Conservation (phyloP, 2,113 vertebrate species). For the Petroica traversi region DNA sequence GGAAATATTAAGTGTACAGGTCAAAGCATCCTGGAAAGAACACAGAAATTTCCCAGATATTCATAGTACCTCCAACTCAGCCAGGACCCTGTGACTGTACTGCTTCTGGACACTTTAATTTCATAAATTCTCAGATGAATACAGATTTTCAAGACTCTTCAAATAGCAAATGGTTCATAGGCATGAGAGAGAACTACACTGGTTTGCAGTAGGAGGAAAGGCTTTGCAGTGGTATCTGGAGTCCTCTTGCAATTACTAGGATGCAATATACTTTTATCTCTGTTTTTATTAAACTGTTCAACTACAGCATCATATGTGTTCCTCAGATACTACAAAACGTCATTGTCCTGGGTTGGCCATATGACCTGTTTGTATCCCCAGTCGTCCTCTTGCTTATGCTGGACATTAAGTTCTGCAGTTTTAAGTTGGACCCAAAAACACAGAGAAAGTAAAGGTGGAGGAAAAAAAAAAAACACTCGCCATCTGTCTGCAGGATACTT, state of each 20-base stretch:
- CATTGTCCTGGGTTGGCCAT: too few species aligned
- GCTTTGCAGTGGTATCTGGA: not conserved
- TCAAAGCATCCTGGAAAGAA: not conserved
- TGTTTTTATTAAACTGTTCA: not conserved
- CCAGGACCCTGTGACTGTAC: not conserved
- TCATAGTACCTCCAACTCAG: not conserved
- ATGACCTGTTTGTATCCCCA: too few species aligned
- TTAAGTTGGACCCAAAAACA: too few species aligned
- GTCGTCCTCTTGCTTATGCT: too few species aligned
- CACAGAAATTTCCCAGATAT: not conserved
- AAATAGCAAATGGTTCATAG: not conserved
- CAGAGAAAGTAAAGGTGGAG: too few species aligned
- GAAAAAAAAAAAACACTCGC: too few species aligned
- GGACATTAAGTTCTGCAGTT: too few species aligned
- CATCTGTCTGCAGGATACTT: too few species aligned
- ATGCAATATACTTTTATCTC: not conserved
- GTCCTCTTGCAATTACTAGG: not conserved
- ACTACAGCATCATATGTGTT: not conserved
- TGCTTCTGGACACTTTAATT: not conserved
- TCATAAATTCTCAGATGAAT: not conserved
- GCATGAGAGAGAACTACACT: not conserved
- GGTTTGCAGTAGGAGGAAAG: not conserved
- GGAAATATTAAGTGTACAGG: not conserved
- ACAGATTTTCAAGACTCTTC: not conserved
- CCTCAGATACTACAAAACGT: not conserved